Conservation (phyloP, 2,888 invertebrate species). For the Hirtodrosophila histrioides region DNA sequence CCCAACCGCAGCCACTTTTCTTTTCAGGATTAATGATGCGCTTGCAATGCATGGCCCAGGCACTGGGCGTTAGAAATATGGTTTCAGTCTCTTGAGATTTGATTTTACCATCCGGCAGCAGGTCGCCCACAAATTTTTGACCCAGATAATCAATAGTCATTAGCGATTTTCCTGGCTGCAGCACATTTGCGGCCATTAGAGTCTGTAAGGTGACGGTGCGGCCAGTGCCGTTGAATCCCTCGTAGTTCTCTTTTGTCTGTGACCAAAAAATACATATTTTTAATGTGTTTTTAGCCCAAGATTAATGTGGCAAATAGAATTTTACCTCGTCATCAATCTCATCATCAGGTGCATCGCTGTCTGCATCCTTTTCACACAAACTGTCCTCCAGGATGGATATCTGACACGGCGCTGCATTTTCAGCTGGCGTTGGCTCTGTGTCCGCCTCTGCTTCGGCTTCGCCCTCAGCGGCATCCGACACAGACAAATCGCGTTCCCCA, state of each 20-base stretch:
- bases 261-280: neutral
- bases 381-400: conserved; percentile 63
- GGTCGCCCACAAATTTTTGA: conserved; percentile 94
- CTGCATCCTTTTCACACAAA: conserved; percentile 84
- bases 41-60: conserved; percentile 97
- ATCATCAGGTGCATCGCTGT: conserved; percentile 86
- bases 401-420: conserved; percentile 35
- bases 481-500: conserved; percentile 56
- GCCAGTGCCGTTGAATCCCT: conserved; percentile 85
- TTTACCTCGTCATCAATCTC: conserved; percentile 86
- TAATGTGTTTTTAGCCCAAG: no score
- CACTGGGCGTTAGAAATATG: conserved; percentile 94
- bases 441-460: conserved; percentile 49
- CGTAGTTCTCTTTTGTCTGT: conserved; percentile 82
- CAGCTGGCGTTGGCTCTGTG: conserved; percentile 34
- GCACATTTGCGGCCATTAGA: conserved; percentile 92
- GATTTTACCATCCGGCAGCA: conserved; percentile 94
- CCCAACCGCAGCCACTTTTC: conserved; percentile 97
- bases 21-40: conserved; percentile 95
- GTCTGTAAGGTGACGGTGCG: conserved; percentile 93
- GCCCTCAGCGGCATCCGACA: conserved; percentile 46
- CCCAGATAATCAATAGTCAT: conserved; percentile 97
- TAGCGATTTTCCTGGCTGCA: conserved; percentile 92
- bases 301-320: no score
- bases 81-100: conserved; percentile 94